Conservation (phyloP, 2,888 invertebrate species). For the Physocephala rufipes region DNA sequence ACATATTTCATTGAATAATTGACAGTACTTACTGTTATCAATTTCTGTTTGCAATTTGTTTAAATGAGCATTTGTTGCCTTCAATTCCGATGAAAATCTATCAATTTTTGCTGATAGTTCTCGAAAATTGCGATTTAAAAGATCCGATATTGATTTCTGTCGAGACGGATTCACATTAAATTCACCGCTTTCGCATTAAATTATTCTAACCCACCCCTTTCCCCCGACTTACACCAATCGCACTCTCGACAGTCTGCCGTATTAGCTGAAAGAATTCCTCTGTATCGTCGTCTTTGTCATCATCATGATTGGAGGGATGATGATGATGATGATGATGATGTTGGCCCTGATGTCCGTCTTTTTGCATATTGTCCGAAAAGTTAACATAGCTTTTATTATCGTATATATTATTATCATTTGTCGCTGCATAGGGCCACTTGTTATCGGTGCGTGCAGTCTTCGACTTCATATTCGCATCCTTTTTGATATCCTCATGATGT, state of each 20-base stretch:
- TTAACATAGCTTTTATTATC: slow-evolving; percentile 41
- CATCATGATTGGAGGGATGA: slow-evolving; percentile 42
- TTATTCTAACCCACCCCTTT: background rate
- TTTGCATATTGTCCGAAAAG: slow-evolving; percentile 25
- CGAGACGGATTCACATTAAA: slow-evolving; percentile 2
- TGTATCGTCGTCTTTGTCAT: slow-evolving; percentile 59
- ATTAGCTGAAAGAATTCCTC: slow-evolving; percentile 62
- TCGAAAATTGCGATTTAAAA: slow-evolving; percentile 56
- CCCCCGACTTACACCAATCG: slow-evolving; percentile 54
- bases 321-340: slow-evolving; percentile 37
- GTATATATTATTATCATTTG: slow-evolving; percentile 31
- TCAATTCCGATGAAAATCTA: slow-evolving; percentile 53
- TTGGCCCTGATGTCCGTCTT: slow-evolving; percentile 12
- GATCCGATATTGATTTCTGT: slow-evolving; percentile 57
- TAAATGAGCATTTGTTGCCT: slow-evolving; percentile 51
- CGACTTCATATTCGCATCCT: slow-evolving; percentile 37
- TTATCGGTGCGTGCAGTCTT: slow-evolving; percentile 39
- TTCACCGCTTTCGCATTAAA: background rate
- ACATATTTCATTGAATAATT: too few species aligned
- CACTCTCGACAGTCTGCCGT: slow-evolving; percentile 57
- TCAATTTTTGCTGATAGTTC: slow-evolving; percentile 58
- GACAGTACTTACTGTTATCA: slow-evolving; percentile 56
- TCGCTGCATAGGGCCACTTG: slow-evolving; percentile 27
- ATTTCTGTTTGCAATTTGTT: slow-evolving; percentile 54
- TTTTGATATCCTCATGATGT: slow-evolving; percentile 34